Evolutionary conservation across 1,140 invertebrate species (phyloP).

Genomic region (Patella vulgata): DNA sequence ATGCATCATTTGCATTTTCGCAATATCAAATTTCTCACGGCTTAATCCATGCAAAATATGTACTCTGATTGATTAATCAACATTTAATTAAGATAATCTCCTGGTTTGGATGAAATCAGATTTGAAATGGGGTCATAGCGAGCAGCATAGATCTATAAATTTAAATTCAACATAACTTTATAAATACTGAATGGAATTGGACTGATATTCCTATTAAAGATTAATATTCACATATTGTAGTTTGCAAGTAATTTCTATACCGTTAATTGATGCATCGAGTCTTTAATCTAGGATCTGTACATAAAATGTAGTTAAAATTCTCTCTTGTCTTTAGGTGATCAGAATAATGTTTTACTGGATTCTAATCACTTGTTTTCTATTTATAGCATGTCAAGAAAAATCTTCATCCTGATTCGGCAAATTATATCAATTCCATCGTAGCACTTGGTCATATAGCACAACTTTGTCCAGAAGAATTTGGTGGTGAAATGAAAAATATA

Average conservation of each 20-base stretch:
- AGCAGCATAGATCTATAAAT: no score
- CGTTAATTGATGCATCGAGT: no score
- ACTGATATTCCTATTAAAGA: no score
- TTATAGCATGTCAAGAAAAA: constrained; percentile 68
- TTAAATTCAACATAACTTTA: no score
- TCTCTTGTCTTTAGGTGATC: no score
- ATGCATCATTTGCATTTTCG: no score
- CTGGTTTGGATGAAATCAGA: not conserved
- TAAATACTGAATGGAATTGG: no score
- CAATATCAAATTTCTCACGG: not conserved
- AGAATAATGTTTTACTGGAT: constrained; percentile 1
- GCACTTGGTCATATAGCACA: constrained; percentile 93
- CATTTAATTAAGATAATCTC: not conserved
- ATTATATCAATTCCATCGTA: constrained; percentile 93
- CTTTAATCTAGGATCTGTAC: no score
- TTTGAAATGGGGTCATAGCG: no score
- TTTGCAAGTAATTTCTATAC: no score
- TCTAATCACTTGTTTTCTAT: constrained; percentile 13
- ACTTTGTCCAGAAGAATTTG: constrained; percentile 88
- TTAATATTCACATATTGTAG: no score
- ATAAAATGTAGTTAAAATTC: no score
- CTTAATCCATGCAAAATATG: not conserved
- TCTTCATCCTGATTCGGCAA: constrained; percentile 80
- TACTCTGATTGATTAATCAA: not conserved
- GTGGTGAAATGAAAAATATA: constrained; percentile 89